Base-by-base conservation (phyloP, 2,113 vertebrate genomes). In the Cochlearius cochlearius region DNA sequence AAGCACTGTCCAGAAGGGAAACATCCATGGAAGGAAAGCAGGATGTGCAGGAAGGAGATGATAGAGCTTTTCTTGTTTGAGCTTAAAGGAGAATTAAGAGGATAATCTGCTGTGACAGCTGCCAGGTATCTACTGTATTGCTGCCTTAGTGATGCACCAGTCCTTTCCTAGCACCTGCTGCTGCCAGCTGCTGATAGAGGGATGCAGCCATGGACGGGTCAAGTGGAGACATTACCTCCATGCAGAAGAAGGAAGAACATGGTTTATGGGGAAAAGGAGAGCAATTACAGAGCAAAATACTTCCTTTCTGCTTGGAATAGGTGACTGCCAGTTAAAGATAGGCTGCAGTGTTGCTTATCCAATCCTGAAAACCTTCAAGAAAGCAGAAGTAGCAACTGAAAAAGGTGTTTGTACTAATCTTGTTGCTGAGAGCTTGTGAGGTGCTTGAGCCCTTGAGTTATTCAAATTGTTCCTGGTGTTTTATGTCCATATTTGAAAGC, bases 101-200 rank as follows among this genome's bases (percentile, higher is more conserved):
- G 82, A 83, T 96, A 96, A 96, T 95, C 93, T 88, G 27, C 90
- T 94, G 50, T 5, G 38, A 32, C 93, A 94, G 94, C 93, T 96
- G 95, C 85, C 87, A 90, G 75, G 88, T 90, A 86, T 47, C 63
- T 80, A 13, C 59, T 88, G 78, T 45, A 36, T 20, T 77, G 67
- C 90, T 90, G 82, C 1, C 5, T 76, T 79, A 45, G 81, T n/a
- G 47, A 23, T 75, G 69, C 22, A 43, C 30, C 27, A 72, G 43
- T 81, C 77, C 56, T 90, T 59, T 36, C 49, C 53, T 45, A 58
- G 84, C 39, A 55, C 39, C 52, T 20, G 8, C 3, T 7, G 60
- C 90, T 96, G 91, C 52, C 32, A 47, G 69, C 66, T 94, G 90
- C 82, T 91, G 75, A 68, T 64, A 80, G 36, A 72, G 56, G 47